Conservation (phyloP, 2,888 invertebrate species). For the Dysmachus trigonus region DNA sequence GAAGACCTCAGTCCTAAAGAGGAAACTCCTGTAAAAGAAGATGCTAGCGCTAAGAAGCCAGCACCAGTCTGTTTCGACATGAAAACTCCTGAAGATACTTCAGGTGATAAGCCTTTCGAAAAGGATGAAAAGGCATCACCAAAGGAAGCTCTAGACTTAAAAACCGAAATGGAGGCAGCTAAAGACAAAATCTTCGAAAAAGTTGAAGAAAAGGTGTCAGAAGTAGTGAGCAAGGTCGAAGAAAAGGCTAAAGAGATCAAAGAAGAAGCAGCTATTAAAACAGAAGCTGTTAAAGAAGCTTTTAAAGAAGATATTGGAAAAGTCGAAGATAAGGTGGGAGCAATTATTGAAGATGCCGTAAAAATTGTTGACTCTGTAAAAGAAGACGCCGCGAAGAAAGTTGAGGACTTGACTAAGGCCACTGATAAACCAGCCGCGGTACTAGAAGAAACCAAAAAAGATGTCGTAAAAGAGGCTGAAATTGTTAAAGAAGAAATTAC, state of each 20-base stretch:
- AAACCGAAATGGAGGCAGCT: not conserved
- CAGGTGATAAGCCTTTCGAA: not conserved
- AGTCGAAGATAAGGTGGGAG: not conserved
- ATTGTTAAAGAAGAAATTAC: conserved; percentile 40
- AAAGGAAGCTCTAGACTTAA: not conserved
- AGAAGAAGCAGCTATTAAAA: not conserved
- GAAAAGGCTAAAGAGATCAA: not conserved
- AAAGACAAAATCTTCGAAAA: not conserved
- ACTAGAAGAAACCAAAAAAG: not conserved
- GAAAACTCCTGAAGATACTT: conserved; percentile 37
- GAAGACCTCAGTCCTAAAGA: conserved; percentile 45
- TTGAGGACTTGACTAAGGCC: conserved; percentile 35
- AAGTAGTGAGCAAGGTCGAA: not conserved
- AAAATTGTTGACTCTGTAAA: conserved; percentile 46
- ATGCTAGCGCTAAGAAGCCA: not conserved
- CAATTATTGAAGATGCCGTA: not conserved
- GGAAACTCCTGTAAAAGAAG: not conserved
- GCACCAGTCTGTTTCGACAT: conserved; percentile 30
- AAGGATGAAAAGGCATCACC: not conserved
- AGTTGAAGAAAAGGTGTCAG: conserved; percentile 35
- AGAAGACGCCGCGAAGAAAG: conserved; percentile 18
- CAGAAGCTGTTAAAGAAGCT: not conserved
- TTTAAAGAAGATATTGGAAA: not conserved
- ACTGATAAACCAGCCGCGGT: conserved; percentile 26
- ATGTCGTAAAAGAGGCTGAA: not conserved